Conservation (phyloP, 1,140 invertebrate species). For the Sarcophaga bullata region DNA sequence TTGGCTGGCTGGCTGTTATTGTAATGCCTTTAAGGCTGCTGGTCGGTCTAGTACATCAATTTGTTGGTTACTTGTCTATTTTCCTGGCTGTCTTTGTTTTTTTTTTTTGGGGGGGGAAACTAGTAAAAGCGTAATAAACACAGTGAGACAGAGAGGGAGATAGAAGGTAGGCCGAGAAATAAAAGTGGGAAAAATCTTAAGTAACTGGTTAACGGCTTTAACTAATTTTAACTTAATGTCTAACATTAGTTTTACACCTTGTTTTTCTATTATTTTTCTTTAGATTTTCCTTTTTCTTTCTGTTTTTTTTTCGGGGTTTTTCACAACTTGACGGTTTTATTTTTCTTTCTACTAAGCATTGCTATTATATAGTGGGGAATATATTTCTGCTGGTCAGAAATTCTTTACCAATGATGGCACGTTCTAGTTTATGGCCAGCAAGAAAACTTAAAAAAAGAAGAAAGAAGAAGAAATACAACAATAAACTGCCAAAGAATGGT, state of each 20-base stretch:
- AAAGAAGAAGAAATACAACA: neutral
- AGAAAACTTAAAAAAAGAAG: neutral
- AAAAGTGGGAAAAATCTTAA: conserved; percentile 6
- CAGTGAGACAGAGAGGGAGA: neutral
- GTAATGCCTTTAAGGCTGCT: conserved; percentile 37
- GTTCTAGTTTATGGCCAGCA: conserved; percentile 34
- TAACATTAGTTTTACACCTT: conserved; percentile 41
- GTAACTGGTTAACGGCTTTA: conserved; percentile 38
- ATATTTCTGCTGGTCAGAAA: conserved; percentile 26
- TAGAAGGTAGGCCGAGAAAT: neutral
- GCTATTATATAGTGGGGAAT: neutral
- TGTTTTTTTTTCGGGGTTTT: neutral
- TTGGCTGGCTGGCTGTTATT: neutral
- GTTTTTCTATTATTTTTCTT: conserved; percentile 4
- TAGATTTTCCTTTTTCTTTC: too few species aligned
- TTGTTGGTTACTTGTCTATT: conserved; percentile 33
- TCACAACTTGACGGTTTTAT: conserved; percentile 28
- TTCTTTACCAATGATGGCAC: conserved; percentile 20
- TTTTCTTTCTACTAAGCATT: conserved; percentile 9
- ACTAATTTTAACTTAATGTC: conserved; percentile 37
- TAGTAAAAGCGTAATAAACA: neutral
- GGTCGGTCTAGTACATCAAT: conserved; percentile 37
- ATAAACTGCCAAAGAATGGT: neutral
- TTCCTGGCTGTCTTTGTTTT: conserved; percentile 3
- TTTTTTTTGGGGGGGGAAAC: neutral